phyloP scores from a whole-genome alignment of 1,140 invertebrate species.

The Eumaeus atala region DNA sequence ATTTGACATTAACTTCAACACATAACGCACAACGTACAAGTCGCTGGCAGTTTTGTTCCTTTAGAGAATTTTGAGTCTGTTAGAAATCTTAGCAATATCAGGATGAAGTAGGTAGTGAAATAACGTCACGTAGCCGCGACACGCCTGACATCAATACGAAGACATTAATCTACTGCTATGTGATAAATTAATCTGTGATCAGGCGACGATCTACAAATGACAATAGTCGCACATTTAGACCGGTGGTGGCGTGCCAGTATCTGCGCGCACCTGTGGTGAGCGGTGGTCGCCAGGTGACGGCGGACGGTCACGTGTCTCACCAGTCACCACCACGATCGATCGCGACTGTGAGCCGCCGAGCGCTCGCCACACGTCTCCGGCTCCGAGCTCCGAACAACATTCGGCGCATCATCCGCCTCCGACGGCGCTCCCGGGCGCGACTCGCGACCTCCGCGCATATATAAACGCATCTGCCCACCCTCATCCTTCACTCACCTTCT shows the following conservation, averaged over 20 bases:
- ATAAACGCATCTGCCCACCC: conserved; percentile 12
- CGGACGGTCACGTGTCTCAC: conserved; percentile 20
- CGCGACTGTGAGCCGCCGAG: conserved; percentile 14
- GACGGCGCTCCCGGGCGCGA: conserved; percentile 29
- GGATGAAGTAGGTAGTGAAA: background rate
- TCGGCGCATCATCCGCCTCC: conserved; percentile 28
- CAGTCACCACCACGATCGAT: conserved; percentile 34
- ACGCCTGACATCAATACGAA: conserved; percentile 1
- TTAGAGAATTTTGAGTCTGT: too few species aligned
- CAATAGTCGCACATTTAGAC: conserved; percentile 22
- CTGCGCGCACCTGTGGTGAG: conserved; percentile 18
- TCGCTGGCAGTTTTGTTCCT: too few species aligned
- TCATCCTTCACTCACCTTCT: conserved; percentile 81
- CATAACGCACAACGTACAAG: background rate
- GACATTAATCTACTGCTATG: conserved; percentile 12
- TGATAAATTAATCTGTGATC: conserved; percentile 12
- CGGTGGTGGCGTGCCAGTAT: conserved; percentile 16
- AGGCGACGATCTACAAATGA: conserved; percentile 13
- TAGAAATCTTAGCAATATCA: too few species aligned
- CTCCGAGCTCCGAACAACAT: conserved; percentile 19
- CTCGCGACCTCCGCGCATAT: conserved; percentile 25
- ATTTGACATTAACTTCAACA: background rate
- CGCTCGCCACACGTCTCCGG: conserved; percentile 17
- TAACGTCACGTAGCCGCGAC: background rate
- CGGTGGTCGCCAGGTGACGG: conserved; percentile 21